Percentiles rank a stretch among this genome's conserved stretches.
Evolutionary conservation across 2,888 invertebrate species (phyloP).

Genomic region (Uloborus plumipes): DNA sequence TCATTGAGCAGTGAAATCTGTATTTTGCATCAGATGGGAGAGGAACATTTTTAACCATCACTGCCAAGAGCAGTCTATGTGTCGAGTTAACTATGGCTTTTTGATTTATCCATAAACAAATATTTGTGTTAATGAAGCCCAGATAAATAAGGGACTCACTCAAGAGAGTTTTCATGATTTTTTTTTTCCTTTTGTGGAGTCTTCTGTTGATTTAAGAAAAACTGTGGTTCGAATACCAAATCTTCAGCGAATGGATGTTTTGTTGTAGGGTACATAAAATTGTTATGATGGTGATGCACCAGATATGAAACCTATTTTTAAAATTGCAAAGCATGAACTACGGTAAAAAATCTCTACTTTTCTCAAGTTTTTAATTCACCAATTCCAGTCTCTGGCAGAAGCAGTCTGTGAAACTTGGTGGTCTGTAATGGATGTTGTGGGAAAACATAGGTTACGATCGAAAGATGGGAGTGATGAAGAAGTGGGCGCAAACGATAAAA

Average conservation of each 20-base stretch:
- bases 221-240: no score
- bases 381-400: no score
- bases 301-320: not conserved
- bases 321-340: slow-evolving; percentile 9
- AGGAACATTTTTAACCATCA: not conserved
- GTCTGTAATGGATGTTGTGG: no score
- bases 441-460: no score
- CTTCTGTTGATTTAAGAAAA: no score
- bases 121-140: not conserved
- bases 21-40: not conserved
- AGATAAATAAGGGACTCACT: slow-evolving; percentile 3
- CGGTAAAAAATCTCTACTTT: slow-evolving; percentile 3
- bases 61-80: no score
- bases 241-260: no score
- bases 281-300: not conserved
- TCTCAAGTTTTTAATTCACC: not conserved
- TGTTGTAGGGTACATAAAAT: not conserved
- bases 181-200: slow-evolving; percentile 8
- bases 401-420: no score
- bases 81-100: no score
- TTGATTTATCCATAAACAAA: not conserved
- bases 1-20: no score
- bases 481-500: no score
- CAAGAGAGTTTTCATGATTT: not conserved
- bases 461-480: no score